Base-by-base conservation (phyloP, 2,888 invertebrate genomes). In the Drosophila nigricruria region DNA sequence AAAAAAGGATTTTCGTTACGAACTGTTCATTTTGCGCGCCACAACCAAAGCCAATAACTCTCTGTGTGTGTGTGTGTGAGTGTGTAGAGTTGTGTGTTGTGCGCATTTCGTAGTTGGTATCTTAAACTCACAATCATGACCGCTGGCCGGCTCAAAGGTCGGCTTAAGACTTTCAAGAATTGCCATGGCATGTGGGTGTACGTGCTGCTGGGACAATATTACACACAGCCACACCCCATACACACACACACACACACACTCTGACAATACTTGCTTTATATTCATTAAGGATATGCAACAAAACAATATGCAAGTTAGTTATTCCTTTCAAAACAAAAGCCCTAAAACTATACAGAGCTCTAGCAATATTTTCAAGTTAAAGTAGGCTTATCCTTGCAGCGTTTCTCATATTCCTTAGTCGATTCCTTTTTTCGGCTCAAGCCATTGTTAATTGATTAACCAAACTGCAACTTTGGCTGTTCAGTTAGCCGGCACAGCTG, bases 311-410 rank as follows among this genome's bases (percentile, higher is more conserved):
- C 88, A 82, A 85, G 87, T 83, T 86, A 83, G 75, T 81, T 79
- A 66, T 86, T 73, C 50, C 53, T 3, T 16, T 43, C 49, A 63
- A 73, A 79, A 77, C 70, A 72, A 72, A 78, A 70, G 62, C 32
- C 66, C 54, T 77, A 27, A 16, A 69, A 71, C 80, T 60, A 63
- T 73, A 53, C 50, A 56, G 79, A 76, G 66, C 66, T 66, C 75
- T 57, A 45, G 82, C 81, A 86, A 87, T 88, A 88, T 87, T 87
- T 87, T 87, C 86, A 86, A 87, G 86, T 87, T 88, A 87, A 88
- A 87, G 86, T 76, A 76, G 86, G 88, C 83, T 87, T 88, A 87
- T 84, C 87, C 87, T 64, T 20, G 36, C 59, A 70, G 63, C 52
- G 30, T 32, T 45, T 62, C 27, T 27, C 38, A 40, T 50, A 69